Conservation (phyloP, 1,140 invertebrate genomes). For the Zaprionus taronus region DNA sequence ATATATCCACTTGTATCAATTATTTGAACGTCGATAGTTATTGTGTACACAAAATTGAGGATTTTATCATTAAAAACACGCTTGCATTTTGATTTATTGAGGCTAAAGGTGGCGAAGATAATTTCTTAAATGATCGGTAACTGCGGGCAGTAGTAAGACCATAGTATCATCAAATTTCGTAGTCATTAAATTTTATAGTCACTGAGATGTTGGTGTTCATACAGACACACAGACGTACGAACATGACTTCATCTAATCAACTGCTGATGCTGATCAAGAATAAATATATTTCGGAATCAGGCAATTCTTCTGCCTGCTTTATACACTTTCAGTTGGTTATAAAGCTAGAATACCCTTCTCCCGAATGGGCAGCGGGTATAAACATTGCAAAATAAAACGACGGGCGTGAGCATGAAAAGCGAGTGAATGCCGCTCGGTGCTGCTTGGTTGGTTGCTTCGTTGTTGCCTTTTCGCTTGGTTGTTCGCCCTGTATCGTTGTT, state of each 20-base stretch:
- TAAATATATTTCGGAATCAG: background rate
- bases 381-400: slow-evolving; percentile 73
- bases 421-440: slow-evolving; percentile 44
- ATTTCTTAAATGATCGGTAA: too few species aligned
- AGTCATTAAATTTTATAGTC: background rate
- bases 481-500: slow-evolving; percentile 20
- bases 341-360: background rate
- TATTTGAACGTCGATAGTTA: too few species aligned
- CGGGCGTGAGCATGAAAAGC: slow-evolving; percentile 78
- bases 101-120: too few species aligned
- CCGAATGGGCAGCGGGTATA: background rate
- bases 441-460: slow-evolving; percentile 34
- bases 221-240: background rate
- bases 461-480: slow-evolving; percentile 49
- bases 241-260: background rate
- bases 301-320: background rate
- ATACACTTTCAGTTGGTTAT: background rate
- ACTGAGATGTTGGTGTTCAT: background rate
- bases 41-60: too few species aligned
- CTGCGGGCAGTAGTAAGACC: background rate
- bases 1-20: too few species aligned
- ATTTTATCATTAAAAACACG: too few species aligned
- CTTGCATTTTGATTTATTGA: too few species aligned
- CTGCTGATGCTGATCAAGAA: background rate
- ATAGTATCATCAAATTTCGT: background rate